Conservation (phyloP, 2,888 invertebrate species). For the Agonum fuliginosum region DNA sequence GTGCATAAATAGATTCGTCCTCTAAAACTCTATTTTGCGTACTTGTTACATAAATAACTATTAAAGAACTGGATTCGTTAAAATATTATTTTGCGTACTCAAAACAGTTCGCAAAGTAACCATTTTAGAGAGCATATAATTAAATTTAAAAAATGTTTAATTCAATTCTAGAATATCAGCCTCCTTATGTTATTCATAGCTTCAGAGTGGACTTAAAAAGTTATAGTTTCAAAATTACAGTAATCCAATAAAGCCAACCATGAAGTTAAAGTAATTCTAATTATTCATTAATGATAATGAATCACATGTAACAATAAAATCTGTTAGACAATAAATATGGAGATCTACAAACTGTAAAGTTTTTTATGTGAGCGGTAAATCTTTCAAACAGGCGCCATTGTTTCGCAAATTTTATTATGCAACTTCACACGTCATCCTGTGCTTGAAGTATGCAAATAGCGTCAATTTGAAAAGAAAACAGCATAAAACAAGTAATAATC, state of each 20-base stretch:
- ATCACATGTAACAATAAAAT: slow-evolving; percentile 1
- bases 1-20: too few relatives aligned
- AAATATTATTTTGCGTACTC: too few relatives aligned
- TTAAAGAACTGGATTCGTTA: too few relatives aligned
- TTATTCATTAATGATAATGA: not conserved
- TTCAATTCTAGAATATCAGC: too few relatives aligned
- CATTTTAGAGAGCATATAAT: too few relatives aligned
- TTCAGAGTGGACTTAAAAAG: too few relatives aligned
- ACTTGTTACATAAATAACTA: too few relatives aligned
- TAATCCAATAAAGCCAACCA: too few relatives aligned
- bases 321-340: slow-evolving; percentile 5
- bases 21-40: too few relatives aligned
- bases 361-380: not conserved
- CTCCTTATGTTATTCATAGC: not conserved
- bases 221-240: too few relatives aligned
- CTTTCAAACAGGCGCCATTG: slow-evolving; percentile 7
- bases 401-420: not conserved
- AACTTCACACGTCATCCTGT: not conserved
- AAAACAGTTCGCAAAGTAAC: too few relatives aligned
- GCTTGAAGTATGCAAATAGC: not conserved
- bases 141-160: too few relatives aligned
- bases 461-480: not conserved
- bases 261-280: slow-evolving; percentile 1
- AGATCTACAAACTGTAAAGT: not conserved
- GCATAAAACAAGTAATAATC: not conserved